Evolutionary conservation across 1,140 invertebrate genomes (phyloP).

Genomic region (Sitodiplosis mosellana): DNA sequence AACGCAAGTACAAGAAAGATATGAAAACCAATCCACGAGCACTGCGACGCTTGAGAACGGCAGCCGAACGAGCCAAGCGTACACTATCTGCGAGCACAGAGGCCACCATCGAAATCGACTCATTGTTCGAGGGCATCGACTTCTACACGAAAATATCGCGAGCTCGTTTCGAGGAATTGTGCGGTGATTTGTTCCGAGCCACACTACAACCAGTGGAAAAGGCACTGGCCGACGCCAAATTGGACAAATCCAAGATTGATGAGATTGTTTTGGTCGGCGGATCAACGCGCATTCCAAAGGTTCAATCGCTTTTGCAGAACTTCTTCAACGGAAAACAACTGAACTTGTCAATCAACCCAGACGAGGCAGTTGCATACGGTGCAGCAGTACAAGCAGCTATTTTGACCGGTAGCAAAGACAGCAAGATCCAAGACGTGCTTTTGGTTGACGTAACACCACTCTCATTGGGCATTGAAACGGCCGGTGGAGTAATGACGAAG

Average conservation of each 20-base stretch:
- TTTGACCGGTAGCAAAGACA: constrained; percentile 45
- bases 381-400: constrained; percentile 63
- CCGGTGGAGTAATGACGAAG: constrained; percentile 45
- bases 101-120: constrained; percentile 54
- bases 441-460: constrained; percentile 53
- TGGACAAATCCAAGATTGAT: constrained; percentile 47
- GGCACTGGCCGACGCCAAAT: constrained; percentile 51
- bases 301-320: constrained; percentile 43
- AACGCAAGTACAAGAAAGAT: constrained; percentile 67
- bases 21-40: constrained; percentile 54
- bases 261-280: constrained; percentile 46
- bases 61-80: constrained; percentile 51
- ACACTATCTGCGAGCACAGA: constrained; percentile 46
- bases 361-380: constrained; percentile 56
- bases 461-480: constrained; percentile 51
- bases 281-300: constrained; percentile 44
- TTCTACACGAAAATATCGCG: constrained; percentile 73
- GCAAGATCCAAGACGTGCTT: constrained; percentile 52
- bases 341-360: constrained; percentile 59
- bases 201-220: constrained; percentile 54
- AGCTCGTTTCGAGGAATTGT: constrained; percentile 73
- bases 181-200: constrained; percentile 57
- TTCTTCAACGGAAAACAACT: constrained; percentile 43
- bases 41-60: constrained; percentile 52
- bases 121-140: constrained; percentile 58